Evolutionary conservation across 2,888 invertebrate species (phyloP).

Genomic region (Baronia brevicornis): DNA sequence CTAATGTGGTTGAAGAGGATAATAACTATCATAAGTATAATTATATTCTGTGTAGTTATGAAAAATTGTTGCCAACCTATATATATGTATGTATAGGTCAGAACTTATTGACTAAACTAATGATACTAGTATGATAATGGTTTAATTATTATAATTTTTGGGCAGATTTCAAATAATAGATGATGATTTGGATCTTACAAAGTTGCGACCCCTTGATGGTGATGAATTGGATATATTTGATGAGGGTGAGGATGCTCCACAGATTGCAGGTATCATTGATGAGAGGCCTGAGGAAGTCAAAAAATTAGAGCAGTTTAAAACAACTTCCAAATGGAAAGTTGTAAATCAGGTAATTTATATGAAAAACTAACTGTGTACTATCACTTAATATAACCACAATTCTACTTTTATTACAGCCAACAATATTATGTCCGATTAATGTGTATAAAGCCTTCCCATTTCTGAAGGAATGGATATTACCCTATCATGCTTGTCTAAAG

Average conservation of each 20-base stretch:
- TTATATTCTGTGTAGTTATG: too few species aligned
- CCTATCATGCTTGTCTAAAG: too few species aligned
- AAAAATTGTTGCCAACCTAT: too few species aligned
- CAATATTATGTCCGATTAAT: too few species aligned
- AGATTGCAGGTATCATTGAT: constrained; percentile 91
- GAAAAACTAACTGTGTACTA: too few species aligned
- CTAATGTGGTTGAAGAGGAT: too few species aligned
- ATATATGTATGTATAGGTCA: background rate
- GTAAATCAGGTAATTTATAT: constrained; percentile 46
- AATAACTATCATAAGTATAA: too few species aligned
- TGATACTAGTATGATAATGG: background rate
- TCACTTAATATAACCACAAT: too few species aligned
- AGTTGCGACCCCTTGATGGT: constrained; percentile 76
- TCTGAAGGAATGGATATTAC: too few species aligned
- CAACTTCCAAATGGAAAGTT: constrained; percentile 63
- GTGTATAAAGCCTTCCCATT: too few species aligned
- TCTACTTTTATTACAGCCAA: too few species aligned
- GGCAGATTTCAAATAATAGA: constrained; percentile 88
- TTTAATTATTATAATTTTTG: constrained; percentile 16
- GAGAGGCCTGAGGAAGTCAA: constrained; percentile 82
- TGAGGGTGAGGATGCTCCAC: constrained; percentile 90
- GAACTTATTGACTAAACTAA: background rate
- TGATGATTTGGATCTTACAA: constrained; percentile 83
- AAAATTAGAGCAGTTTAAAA: constrained; percentile 54
- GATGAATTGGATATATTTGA: constrained; percentile 81